phyloP scores from a whole-genome alignment of 2,888 invertebrate genomes.

The Seladonia tumulorum region DNA sequence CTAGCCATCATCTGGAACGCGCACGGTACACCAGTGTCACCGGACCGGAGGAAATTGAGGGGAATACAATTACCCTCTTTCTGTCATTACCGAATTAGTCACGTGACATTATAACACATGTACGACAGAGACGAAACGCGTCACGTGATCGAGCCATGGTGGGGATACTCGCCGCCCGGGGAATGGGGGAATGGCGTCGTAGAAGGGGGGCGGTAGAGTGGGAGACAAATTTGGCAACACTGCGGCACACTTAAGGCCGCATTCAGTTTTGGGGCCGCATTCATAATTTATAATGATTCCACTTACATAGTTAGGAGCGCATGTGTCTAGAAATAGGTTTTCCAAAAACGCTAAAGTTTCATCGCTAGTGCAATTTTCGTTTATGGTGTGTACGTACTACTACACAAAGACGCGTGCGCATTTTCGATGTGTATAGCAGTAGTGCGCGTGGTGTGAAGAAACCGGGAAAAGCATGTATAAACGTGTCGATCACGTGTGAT shows the following conservation, averaged over 20 bases:
- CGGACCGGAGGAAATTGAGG: not conserved
- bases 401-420: constrained; percentile 2
- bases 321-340: not conserved
- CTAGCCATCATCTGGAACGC: not conserved
- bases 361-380: not conserved
- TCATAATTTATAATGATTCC: not conserved
- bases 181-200: not conserved
- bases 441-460: constrained; percentile 35
- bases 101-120: no score
- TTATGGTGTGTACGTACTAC: not conserved
- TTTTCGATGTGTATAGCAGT: not conserved
- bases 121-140: not conserved
- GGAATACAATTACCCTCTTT: no score
- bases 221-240: not conserved
- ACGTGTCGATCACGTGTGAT: constrained; percentile 67
- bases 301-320: no score
- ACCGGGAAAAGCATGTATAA: constrained; percentile 57
- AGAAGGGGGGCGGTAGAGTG: not conserved
- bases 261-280: not conserved
- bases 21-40: not conserved
- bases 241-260: not conserved
- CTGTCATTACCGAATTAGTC: no score
- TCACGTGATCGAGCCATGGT: not conserved
- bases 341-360: not conserved
- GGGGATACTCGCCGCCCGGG: not conserved